Evolutionary conservation across 2,113 vertebrate genomes (phyloP), one percentile per base, ranked within the genome.

Genomic region (Microtus oregoni): DNA sequence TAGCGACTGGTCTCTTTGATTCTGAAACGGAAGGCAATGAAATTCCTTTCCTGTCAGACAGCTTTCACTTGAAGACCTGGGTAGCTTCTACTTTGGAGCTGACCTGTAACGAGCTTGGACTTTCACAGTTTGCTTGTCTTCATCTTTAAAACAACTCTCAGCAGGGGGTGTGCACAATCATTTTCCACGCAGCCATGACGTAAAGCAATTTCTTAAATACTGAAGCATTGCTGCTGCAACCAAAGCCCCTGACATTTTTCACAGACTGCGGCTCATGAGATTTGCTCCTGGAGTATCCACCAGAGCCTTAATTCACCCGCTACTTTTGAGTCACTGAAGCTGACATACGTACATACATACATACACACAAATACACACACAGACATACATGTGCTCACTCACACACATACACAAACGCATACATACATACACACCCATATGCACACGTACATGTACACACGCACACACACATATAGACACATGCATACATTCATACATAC

Each of bases 291-390:
- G 41, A 87, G 91, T 94, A 91, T 76, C 67, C 78, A 85, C 44
- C 92, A 65, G 89, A 94, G 72, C 6, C 70, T 30, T 55, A 82
- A 89, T 68, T 90, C 5, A 58, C 63, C 73, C 83, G 41, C 35
- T 89, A 50, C 52, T 96, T 92, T 92, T 47, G 68, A 68, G 92
- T 94, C 28, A 77, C 85, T 89, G 47, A 55, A 63, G 35, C 47
- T 93, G 22, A 89, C 52, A 44, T 22, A 44, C 22, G 44, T 5
- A 75, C 22, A 44, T 44, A 44, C 44, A 13, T 0, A 76, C 41
- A 28, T 0, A 76, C 5, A 44, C 1, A 44, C 2, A 44, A 0
- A 41, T 3, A 47, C 17, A 76, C 75, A 76, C 24, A 44, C 41
- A 76, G 1, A 44, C 11, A 76, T 24, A 44, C 7, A 41, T 20